A percentile compares a stretch with the other conserved stretches of the same genome.
phyloP scores from a whole-genome alignment of 2,797 vertebrate genomes.

The Muscicapa striata region DNA sequence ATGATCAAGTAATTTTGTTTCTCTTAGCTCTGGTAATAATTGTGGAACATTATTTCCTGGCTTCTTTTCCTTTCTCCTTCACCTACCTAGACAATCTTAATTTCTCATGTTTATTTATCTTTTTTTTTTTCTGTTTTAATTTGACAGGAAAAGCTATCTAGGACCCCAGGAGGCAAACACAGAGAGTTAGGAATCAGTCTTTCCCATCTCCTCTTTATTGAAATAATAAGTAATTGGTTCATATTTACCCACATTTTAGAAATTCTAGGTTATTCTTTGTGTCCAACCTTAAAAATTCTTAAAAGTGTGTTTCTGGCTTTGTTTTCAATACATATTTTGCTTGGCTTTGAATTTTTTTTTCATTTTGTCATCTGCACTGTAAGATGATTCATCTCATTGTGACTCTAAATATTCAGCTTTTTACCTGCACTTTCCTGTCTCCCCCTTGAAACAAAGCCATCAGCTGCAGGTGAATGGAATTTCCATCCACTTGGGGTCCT shows the following conservation, averaged over 20 bases:
- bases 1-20: constrained; percentile 86
- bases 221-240: constrained; percentile 83
- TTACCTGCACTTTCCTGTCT: background rate
- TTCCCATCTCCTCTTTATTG: constrained; percentile 79
- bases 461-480: background rate
- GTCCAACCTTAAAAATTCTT: constrained; percentile 47
- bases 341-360: background rate
- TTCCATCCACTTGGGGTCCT: background rate
- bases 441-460: background rate
- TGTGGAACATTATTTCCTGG: constrained; percentile 77
- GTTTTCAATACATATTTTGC: background rate
- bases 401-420: background rate
- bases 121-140: constrained; percentile 75
- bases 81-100: constrained; percentile 78
- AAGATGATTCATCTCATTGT: background rate
- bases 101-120: constrained; percentile 85
- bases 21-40: constrained; percentile 81
- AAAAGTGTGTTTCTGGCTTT: constrained; percentile 37
- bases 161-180: constrained; percentile 81
- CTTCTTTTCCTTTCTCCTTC: constrained; percentile 70
- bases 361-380: background rate
- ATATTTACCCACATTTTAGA: constrained; percentile 76
- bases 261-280: constrained; percentile 64
- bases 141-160: constrained; percentile 81
- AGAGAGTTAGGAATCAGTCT: constrained; percentile 75